Conservation (phyloP, 2,888 invertebrate species). For the Parasteatoda lunata region DNA sequence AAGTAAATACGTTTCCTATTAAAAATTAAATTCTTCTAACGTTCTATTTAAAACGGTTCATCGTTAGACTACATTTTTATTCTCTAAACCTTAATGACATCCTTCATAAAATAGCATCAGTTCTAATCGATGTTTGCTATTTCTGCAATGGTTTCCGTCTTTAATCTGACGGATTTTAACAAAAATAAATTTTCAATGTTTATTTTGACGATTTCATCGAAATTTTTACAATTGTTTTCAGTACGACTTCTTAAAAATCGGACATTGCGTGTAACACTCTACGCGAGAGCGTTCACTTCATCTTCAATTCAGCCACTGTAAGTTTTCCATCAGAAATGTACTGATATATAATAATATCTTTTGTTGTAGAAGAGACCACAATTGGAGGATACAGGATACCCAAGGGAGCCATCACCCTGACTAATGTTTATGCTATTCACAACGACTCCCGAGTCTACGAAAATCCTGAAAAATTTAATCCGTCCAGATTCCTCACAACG, state of each 20-base stretch:
- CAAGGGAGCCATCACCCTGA: constrained; percentile 28
- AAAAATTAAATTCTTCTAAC: too few relatives aligned
- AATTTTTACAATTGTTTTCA: neutral
- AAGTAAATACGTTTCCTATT: neutral
- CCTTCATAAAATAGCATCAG: neutral
- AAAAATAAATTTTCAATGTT: neutral
- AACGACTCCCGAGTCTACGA: constrained; percentile 16
- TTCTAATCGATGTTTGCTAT: neutral
- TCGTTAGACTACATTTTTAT: neutral
- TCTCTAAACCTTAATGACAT: neutral
- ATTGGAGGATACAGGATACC: constrained; percentile 42
- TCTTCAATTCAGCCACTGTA: too few relatives aligned
- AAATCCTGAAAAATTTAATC: constrained; percentile 30
- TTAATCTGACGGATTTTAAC: neutral
- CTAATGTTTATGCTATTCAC: constrained; percentile 8
- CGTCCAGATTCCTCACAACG: neutral
- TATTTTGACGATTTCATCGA: neutral
- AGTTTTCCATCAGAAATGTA: too few relatives aligned
- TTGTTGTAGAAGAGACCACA: constrained; percentile 34
- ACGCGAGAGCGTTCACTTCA: neutral
- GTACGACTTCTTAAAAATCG: neutral
- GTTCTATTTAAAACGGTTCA: too few relatives aligned
- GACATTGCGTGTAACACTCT: neutral
- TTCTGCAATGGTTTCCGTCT: neutral
- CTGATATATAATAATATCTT: neutral